Conservation (phyloP, 2,797 vertebrate genomes). For the Neoniphon sammara region DNA sequence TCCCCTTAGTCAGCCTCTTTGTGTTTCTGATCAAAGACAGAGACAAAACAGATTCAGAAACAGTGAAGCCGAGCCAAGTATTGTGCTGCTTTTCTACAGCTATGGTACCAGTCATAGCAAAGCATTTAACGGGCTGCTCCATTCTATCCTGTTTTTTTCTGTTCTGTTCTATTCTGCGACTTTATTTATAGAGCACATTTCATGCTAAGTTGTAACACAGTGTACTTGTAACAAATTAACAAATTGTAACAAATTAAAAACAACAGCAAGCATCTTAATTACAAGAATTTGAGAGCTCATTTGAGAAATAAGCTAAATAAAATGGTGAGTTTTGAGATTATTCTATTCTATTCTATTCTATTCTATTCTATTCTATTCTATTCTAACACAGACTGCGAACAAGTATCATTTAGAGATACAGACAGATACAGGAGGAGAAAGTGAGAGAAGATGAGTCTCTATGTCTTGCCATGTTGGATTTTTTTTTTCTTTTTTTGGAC, state of each 20-base stretch:
- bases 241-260: too few relatives aligned
- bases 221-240: too few relatives aligned
- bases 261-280: too few relatives aligned
- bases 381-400: constrained; percentile 74
- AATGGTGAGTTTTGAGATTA: too few relatives aligned
- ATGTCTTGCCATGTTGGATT: constrained; percentile 53
- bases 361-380: too few relatives aligned
- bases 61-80: constrained; percentile 72
- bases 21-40: constrained; percentile 69
- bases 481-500: constrained; percentile 17
- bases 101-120: constrained; percentile 79
- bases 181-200: too few relatives aligned
- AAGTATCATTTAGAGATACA: constrained; percentile 53
- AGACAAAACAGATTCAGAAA: constrained; percentile 52
- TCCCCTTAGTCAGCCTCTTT: constrained; percentile 84
- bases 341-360: too few relatives aligned
- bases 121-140: constrained; percentile 79
- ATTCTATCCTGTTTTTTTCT: constrained; percentile 31
- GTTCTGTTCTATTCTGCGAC: constrained; percentile 79
- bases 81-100: constrained; percentile 81
- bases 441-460: constrained; percentile 51
- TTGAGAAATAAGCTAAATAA: too few relatives aligned
- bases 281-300: too few relatives aligned
- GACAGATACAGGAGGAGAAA: constrained; percentile 25
- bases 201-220: too few relatives aligned